Evolutionary conservation across 1,140 invertebrate species (phyloP).

Genomic region (Ectropis grisescens): DNA sequence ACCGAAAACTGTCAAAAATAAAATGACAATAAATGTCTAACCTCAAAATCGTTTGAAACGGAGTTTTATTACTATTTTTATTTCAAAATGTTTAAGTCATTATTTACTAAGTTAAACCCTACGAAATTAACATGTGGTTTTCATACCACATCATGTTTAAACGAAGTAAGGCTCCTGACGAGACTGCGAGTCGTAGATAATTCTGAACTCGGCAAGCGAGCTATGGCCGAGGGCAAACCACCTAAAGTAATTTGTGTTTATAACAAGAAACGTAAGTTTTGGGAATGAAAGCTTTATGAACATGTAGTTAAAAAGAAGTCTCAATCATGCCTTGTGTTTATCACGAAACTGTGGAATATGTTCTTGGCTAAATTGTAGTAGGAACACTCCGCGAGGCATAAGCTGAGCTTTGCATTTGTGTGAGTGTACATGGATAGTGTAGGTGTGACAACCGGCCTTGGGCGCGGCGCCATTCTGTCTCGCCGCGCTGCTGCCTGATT

Average conservation of each 20-base stretch:
- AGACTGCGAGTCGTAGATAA: conserved; percentile 95
- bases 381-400: no score
- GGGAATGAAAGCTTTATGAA: background rate
- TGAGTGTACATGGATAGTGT: no score
- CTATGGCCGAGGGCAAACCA: conserved; percentile 93
- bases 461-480: no score
- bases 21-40: no score
- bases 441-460: no score
- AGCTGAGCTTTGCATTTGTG: no score
- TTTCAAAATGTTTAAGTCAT: conserved; percentile 38
- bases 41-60: conserved; percentile 12
- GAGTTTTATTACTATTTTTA: conserved; percentile 1
- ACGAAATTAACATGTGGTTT: conserved; percentile 40
- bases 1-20: no score
- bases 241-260: conserved; percentile 92
- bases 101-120: conserved; percentile 28
- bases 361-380: no score
- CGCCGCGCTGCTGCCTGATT: no score
- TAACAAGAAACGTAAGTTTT: conserved; percentile 75
- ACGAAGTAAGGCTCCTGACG: conserved; percentile 79
- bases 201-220: conserved; percentile 92
- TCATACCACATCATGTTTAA: conserved; percentile 71
- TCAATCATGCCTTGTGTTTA: background rate
- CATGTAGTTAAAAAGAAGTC: no score
- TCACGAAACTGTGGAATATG: no score